phyloP scores from a whole-genome alignment of 2,113 vertebrate genomes.

The Stegostoma tigrinum region DNA sequence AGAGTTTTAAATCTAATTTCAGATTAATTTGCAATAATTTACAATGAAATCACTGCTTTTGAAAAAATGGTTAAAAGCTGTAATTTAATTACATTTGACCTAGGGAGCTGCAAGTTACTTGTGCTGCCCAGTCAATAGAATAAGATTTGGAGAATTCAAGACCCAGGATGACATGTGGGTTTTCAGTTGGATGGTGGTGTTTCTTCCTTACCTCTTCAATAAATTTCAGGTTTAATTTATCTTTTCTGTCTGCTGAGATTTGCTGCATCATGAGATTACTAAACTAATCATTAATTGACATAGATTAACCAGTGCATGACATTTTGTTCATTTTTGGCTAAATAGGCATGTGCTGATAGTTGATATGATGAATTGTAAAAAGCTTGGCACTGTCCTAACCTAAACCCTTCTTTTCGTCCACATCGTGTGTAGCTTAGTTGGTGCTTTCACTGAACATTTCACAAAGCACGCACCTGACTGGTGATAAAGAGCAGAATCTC shows the following conservation, averaged over 20 bases:
- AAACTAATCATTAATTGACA: neutral
- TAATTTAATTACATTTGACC: neutral
- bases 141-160: neutral
- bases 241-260: neutral
- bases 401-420: neutral
- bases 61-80: neutral
- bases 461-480: neutral
- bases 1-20: neutral
- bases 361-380: neutral
- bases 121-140: neutral
- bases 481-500: too few species aligned
- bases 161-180: neutral
- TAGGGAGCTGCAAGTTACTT: neutral
- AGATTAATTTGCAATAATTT: neutral
- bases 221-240: neutral
- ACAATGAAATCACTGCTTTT: neutral
- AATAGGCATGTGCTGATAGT: neutral
- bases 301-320: neutral
- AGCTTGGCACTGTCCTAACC: neutral
- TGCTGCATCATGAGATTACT: neutral
- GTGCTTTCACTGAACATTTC: neutral
- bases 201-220: neutral
- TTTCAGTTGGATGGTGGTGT: neutral
- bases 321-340: neutral
- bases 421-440: neutral